These are phyloP conservation scores for Macrocentrus cingulum DNA, from an alignment of 1,140 invertebrate species.

Conservation along the genomic window DNA sequence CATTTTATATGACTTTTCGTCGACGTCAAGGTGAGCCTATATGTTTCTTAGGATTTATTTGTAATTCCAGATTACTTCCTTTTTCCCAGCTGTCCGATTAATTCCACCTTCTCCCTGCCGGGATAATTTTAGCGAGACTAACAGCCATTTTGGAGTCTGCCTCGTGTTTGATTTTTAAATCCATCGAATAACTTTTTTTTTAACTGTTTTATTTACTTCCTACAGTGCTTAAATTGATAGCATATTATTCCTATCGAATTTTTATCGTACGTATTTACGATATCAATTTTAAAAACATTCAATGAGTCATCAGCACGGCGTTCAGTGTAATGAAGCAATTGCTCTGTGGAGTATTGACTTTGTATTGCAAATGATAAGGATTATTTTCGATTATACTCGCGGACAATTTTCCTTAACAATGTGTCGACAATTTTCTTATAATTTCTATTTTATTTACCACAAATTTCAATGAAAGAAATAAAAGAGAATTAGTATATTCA, in stretches of 20 bases:
- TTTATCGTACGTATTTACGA: not conserved
- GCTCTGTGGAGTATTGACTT: no score
- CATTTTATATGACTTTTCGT: conserved; percentile 84
- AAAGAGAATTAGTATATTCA: no score
- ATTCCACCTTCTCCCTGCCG: conserved; percentile 15
- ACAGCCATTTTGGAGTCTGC: conserved; percentile 52
- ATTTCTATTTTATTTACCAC: not conserved
- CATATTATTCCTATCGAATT: conserved; percentile 1
- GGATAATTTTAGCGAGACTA: conserved; percentile 46
- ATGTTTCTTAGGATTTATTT: not conserved
- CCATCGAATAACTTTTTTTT: not conserved
- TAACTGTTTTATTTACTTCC: conserved; percentile 4
- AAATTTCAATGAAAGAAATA: no score
- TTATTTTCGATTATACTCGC: no score
- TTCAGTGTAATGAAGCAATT: no score
- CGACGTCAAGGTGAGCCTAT: conserved; percentile 68
- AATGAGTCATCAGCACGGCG: no score
- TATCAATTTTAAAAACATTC: not conserved
- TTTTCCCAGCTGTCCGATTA: conserved; percentile 9
- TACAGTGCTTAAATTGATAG: not conserved
- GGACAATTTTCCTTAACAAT: no score
- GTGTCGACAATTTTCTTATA: no score
- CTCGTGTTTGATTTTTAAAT: conserved; percentile 32
- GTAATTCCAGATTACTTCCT: not conserved
- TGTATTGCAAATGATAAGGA: no score